Evolutionary conservation across 2,797 vertebrate species (phyloP).

Genomic region (Myotis pilosus): DNA sequence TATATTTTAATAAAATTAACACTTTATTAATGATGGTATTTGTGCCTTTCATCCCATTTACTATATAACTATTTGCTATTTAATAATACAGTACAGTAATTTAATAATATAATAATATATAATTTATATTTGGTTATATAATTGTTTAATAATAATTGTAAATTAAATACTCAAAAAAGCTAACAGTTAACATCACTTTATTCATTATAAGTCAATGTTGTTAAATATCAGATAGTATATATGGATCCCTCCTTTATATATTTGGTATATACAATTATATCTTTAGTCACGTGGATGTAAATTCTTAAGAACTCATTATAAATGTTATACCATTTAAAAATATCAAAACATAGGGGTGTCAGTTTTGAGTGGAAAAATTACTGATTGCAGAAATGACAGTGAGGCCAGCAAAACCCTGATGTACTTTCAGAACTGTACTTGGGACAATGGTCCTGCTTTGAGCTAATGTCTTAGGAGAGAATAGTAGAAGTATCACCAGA

Average conservation of each 20-base stretch:
- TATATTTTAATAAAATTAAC: slow-evolving; percentile 15
- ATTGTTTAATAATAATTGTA: not conserved
- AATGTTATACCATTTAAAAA: not conserved
- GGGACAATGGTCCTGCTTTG: not conserved
- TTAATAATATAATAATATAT: not conserved
- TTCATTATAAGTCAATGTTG: slow-evolving; percentile 2
- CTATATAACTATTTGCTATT: not conserved
- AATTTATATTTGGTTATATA: not conserved
- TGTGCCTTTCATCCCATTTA: not conserved
- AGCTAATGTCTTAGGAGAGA: not conserved
- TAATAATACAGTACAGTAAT: not conserved
- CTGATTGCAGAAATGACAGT: not conserved
- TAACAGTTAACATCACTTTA: not conserved
- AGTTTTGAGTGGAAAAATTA: not conserved
- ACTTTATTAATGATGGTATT: not conserved
- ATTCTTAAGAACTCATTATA: slow-evolving; percentile 19
- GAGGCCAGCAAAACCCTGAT: not conserved
- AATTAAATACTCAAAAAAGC: not conserved
- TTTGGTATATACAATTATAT: not conserved
- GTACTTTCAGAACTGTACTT: not conserved
- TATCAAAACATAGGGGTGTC: not conserved
- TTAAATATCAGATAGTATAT: not conserved
- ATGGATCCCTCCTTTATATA: not conserved
- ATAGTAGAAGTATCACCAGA: not conserved
- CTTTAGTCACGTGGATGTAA: not conserved